Evolutionary conservation across 2,113 vertebrate genomes (phyloP).

Genomic region (Podarcis cretensis): DNA sequence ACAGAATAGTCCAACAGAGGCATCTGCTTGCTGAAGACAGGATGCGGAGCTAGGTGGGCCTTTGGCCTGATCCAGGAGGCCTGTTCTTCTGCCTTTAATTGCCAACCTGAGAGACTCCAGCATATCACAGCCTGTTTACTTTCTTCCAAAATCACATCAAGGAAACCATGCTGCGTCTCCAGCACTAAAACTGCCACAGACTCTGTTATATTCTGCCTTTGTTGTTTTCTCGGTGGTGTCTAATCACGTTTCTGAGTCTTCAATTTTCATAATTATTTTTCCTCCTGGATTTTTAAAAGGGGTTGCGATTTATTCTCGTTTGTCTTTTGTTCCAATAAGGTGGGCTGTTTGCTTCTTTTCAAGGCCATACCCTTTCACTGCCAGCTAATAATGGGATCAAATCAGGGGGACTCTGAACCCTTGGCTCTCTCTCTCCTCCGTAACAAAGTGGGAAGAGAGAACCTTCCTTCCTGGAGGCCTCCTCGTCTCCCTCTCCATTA

Average conservation of each 20-base stretch:
- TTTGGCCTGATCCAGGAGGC: too few species aligned
- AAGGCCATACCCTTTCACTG: conserved; percentile 55
- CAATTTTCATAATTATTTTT: conserved; percentile 56
- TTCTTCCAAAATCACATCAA: conserved; percentile 50
- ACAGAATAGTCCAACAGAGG: too few species aligned
- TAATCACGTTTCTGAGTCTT: neutral
- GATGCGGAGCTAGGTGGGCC: too few species aligned
- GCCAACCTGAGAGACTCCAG: conserved; percentile 33
- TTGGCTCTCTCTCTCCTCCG: conserved; percentile 49
- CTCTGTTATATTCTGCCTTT: conserved; percentile 2
- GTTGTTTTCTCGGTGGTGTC: neutral
- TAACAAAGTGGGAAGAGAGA: conserved; percentile 50
- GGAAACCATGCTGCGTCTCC: conserved; percentile 28
- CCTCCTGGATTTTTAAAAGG: conserved; percentile 1
- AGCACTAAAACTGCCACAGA: conserved; percentile 30
- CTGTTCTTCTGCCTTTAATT: neutral
- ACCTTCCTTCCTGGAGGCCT: conserved; percentile 27
- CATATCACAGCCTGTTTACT: conserved; percentile 57
- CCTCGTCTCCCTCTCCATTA: conserved; percentile 9
- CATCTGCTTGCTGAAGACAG: too few species aligned
- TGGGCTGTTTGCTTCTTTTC: conserved; percentile 49
- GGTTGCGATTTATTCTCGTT: conserved; percentile 41
- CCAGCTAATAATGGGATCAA: conserved; percentile 50
- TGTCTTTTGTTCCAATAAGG: conserved; percentile 32
- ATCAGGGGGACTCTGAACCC: conserved; percentile 17